Percentiles rank a stretch among this genome's conserved stretches.
Evolutionary conservation across 2,888 invertebrate genomes (phyloP).

Genomic region (Pterostichus madidus): DNA sequence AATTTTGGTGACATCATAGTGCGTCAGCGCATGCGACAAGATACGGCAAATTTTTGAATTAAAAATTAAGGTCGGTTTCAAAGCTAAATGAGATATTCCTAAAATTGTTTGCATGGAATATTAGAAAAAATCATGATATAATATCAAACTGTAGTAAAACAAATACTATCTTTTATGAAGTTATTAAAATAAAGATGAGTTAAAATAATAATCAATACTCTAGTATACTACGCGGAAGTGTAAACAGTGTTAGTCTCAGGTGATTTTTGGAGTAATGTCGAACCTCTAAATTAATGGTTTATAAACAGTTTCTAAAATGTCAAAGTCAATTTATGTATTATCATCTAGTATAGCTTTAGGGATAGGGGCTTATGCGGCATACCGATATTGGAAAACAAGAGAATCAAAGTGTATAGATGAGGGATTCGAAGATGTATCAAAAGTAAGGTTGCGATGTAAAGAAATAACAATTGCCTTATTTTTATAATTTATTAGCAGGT

Average conservation of each 20-base stretch:
- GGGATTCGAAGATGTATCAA: slow-evolving; percentile 76
- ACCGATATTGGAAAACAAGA: slow-evolving; percentile 75
- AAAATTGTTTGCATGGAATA: background rate
- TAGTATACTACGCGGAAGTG: background rate
- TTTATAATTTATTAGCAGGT: slow-evolving; percentile 70
- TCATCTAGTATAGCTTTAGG: slow-evolving; percentile 73
- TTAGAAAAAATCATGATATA: background rate
- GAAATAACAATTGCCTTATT: background rate
- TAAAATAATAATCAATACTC: slow-evolving; percentile 28
- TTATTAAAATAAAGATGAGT: background rate
- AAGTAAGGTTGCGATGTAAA: slow-evolving; percentile 71
- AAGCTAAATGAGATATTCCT: slow-evolving; percentile 11
- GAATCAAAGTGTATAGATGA: slow-evolving; percentile 76
- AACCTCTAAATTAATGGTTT: slow-evolving; percentile 34
- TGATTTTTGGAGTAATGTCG: slow-evolving; percentile 18
- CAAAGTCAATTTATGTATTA: slow-evolving; percentile 68
- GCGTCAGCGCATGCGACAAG: background rate
- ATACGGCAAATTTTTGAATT: background rate
- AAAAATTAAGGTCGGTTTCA: slow-evolving; percentile 23
- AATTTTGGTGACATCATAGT: slow-evolving; percentile 16
- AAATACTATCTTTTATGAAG: background rate
- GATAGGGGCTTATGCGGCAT: slow-evolving; percentile 75
- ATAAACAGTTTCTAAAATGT: slow-evolving; percentile 65
- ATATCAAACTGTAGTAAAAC: background rate
- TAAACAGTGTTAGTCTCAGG: slow-evolving; percentile 40